phyloP scores from a whole-genome alignment of 2,888 invertebrate genomes.

The Mamestra brassicae region DNA sequence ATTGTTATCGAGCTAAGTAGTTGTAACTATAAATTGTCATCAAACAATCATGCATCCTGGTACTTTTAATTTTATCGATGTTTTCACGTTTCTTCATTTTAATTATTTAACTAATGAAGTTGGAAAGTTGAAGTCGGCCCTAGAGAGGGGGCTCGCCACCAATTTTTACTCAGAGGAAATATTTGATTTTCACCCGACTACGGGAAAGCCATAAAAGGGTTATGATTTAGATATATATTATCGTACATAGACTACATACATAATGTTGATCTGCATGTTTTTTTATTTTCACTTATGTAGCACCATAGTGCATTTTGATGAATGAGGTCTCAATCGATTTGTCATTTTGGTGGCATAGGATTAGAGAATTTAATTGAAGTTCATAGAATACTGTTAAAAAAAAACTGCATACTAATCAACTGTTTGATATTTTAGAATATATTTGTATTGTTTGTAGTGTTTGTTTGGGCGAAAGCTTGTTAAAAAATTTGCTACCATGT shows the following conservation, averaged over 20 bases:
- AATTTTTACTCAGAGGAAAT: not conserved
- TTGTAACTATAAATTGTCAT: not conserved
- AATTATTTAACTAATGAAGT: not conserved
- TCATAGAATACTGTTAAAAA: too few relatives aligned
- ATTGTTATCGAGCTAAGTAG: not conserved
- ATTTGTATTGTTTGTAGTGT: too few relatives aligned
- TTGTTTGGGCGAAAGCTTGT: too few relatives aligned
- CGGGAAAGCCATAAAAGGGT: not conserved
- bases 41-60: constrained; percentile 42
- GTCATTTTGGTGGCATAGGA: too few relatives aligned
- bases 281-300: too few relatives aligned
- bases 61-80: constrained; percentile 28
- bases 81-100: constrained; percentile 25
- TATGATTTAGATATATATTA: not conserved
- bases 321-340: too few relatives aligned
- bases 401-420: too few relatives aligned
- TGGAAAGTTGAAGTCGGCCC: not conserved
- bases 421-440: too few relatives aligned
- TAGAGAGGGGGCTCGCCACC: too few relatives aligned
- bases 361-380: too few relatives aligned
- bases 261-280: not conserved
- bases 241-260: not conserved
- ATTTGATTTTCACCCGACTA: not conserved
- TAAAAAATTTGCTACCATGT: too few relatives aligned
- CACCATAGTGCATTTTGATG: too few relatives aligned